phyloP scores from a whole-genome alignment of 2,797 vertebrate species.

The Masticophis lateralis region DNA sequence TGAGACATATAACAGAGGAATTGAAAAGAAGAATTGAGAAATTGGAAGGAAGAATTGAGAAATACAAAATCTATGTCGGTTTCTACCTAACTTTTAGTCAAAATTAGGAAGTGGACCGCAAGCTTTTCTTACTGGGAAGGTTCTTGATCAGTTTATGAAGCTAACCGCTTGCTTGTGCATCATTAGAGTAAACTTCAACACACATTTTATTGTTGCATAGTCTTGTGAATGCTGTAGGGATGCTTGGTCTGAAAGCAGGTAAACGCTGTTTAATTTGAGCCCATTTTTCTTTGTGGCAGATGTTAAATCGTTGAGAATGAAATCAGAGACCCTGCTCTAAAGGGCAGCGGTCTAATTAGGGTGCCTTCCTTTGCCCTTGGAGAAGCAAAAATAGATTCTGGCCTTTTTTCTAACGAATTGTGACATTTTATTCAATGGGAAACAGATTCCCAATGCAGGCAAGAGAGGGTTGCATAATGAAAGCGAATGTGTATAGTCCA shows the following conservation, averaged over 20 bases:
- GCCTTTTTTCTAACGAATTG: not conserved
- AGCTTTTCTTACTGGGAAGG: not conserved
- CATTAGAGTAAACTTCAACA: not conserved
- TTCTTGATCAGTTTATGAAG: not conserved
- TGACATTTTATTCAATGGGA: not conserved
- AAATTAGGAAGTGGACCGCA: not conserved
- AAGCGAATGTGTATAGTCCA: not conserved
- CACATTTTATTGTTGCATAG: not conserved
- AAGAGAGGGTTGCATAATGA: not conserved
- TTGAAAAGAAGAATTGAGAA: not conserved
- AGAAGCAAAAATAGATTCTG: not conserved
- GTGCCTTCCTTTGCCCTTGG: not conserved
- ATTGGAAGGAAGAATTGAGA: not conserved
- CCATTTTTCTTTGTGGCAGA: not conserved
- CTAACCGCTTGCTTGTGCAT: not conserved
- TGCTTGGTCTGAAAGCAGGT: not conserved
- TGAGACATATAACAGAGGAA: not conserved
- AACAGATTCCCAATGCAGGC: not conserved
- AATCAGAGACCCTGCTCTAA: not conserved
- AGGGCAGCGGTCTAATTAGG: not conserved
- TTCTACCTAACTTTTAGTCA: not conserved
- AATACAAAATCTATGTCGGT: not conserved
- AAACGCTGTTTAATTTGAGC: too few species aligned
- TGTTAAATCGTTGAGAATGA: not conserved
- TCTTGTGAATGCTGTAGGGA: not conserved